A percentile compares a stretch with the other conserved stretches of the same genome.
phyloP scores from a whole-genome alignment of 2,113 vertebrate genomes.

The Syngnathus typhle region DNA sequence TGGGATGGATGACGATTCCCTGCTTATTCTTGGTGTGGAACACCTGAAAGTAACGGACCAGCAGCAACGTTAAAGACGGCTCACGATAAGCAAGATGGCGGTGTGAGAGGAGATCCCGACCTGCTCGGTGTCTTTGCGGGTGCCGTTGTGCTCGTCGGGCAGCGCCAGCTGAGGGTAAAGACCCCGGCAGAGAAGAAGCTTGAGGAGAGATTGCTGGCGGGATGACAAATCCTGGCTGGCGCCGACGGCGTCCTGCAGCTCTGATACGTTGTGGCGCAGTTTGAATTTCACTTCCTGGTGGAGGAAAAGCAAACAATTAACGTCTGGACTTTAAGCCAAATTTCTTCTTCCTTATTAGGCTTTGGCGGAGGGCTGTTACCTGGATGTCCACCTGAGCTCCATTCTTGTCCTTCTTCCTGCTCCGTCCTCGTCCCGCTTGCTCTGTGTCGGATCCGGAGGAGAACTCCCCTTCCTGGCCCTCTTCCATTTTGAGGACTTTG shows the following conservation, averaged over 20 bases:
- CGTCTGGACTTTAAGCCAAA: background rate
- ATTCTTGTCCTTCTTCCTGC: conserved; percentile 40
- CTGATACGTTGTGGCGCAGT: conserved; percentile 78
- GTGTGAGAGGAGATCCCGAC: conserved; percentile 38
- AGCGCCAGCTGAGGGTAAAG: conserved; percentile 86
- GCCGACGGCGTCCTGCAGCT: conserved; percentile 72
- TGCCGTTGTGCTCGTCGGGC: conserved; percentile 80
- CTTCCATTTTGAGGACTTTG: conserved; percentile 77
- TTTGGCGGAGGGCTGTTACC: conserved; percentile 56
- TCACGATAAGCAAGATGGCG: background rate
- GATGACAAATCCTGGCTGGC: conserved; percentile 67
- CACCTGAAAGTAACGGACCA: conserved; percentile 63
- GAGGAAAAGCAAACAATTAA: background rate
- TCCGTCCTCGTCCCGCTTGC: conserved; percentile 22
- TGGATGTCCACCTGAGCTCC: conserved; percentile 77
- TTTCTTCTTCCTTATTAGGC: no score
- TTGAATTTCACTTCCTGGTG: conserved; percentile 88
- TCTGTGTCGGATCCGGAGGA: conserved; percentile 67
- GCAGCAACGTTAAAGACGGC: background rate
- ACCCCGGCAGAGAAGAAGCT: conserved; percentile 80
- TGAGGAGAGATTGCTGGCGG: conserved; percentile 74
- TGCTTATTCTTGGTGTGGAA: conserved; percentile 88
- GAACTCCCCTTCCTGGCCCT: conserved; percentile 50
- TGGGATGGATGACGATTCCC: conserved; percentile 83
- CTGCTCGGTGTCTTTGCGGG: conserved; percentile 89